Conservation (phyloP, 2,113 vertebrate species). For the Tamias sibiricus region DNA sequence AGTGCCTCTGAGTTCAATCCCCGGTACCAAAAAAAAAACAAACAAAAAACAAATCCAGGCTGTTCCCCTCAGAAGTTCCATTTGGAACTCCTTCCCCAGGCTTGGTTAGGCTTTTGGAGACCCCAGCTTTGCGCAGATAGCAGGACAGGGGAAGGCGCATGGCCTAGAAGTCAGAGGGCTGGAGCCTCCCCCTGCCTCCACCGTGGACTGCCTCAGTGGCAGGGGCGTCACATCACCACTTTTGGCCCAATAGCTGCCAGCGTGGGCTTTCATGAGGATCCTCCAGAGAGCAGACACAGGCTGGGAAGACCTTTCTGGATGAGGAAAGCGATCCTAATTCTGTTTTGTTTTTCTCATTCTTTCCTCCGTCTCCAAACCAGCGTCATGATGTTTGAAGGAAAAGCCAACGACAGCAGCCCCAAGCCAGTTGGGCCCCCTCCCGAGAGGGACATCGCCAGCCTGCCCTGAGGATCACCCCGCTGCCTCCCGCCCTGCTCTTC, state of each 20-base stretch:
- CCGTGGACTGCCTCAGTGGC: not conserved
- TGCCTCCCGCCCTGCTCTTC: not conserved
- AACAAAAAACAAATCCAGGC: not conserved
- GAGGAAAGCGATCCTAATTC: constrained; percentile 23
- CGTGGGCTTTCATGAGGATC: not conserved
- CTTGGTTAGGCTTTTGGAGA: not conserved
- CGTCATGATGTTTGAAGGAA: constrained; percentile 98
- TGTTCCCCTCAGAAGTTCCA: not conserved
- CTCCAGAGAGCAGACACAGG: not conserved
- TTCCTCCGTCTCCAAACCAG: constrained; percentile 83
- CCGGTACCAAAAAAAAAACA: too few species aligned
- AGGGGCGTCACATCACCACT: not conserved
- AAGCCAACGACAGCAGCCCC: constrained; percentile 90
- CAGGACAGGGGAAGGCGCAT: accelerated
- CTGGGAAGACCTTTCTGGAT: not conserved
- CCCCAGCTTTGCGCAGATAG: not conserved
- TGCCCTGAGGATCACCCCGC: constrained; percentile 91
- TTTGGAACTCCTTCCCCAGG: not conserved
- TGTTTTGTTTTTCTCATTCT: not conserved
- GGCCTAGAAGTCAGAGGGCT: not conserved
- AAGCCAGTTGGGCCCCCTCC: constrained; percentile 94
- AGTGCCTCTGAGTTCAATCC: too few species aligned
- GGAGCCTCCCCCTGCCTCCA: too few species aligned
- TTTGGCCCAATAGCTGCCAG: accelerated
- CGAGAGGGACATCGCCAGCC: constrained; percentile 96